Base-by-base conservation (phyloP, 2,797 vertebrate species). In the Gobio occitaniae region DNA sequence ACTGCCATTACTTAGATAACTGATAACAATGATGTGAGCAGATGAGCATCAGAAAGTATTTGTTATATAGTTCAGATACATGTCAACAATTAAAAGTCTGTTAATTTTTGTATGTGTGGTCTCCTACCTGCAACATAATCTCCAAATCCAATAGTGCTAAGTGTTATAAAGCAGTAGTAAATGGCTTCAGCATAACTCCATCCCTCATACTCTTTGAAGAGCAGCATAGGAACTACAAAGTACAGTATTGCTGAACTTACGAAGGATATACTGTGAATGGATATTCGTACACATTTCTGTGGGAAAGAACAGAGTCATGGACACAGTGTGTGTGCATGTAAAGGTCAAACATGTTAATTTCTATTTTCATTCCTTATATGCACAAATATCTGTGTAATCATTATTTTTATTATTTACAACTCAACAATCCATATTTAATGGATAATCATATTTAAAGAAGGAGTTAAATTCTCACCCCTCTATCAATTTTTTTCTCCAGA, bases 121-220 rank as follows among this genome's bases (percentile, higher is more conserved):
- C 2, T n/a, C 93, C 91, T 92, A 98, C 97, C 96, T 87, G 97
- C 96, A 1, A 99, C 96, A 38, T 96, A 97, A 90, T 99, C 97
- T 59, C 97, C 97, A 86, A 98, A 99, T 74, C 98, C 97, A 69
- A 99, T 96, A 65, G 98, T 99, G 93, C 96, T 97, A 89, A 99
- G 97, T 6, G 96, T 97, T 90, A 99, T 95, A 91, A 99, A 99
- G 89, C 97, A 95, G 89, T 96, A 99, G 94, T 98, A 99, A 90
- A 99, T 96, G 36, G 96, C 94, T 88, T 97, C 94, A 74, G 96
- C 88, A 2, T 94, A 96, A 71, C 92, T 96, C 97, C 98, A 98
- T 76, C 95, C 96, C 90, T 99, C 98, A n/a, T 96, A 91, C 32
- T 77, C 66, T 75, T 92, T 89, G 89, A 98, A 98, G 78, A 98